Conservation (phyloP, 2,888 invertebrate genomes). For the Chymomyza amoena region DNA sequence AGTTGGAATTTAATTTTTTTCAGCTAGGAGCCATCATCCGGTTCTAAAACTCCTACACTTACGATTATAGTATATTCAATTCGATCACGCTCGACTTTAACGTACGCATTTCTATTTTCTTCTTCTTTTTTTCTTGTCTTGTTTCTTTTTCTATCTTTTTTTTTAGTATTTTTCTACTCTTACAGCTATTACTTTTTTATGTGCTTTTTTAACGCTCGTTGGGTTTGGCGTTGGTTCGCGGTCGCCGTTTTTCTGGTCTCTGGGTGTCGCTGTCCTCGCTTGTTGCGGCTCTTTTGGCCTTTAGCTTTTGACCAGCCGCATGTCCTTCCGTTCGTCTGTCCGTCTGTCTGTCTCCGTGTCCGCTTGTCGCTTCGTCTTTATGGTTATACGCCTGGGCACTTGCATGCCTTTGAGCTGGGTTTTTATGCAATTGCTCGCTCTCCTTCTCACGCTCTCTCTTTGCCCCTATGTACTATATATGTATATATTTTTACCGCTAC, state of each 20-base stretch:
- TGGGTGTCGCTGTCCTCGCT: constrained; percentile 39
- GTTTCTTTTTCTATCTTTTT: neutral
- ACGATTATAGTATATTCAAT: no score
- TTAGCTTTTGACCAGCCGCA: constrained; percentile 44
- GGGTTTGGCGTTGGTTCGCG: constrained; percentile 36
- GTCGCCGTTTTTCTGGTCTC: neutral
- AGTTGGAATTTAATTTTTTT: no score
- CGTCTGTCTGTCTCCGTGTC: neutral
- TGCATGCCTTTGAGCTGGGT: constrained; percentile 17
- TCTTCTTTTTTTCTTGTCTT: neutral
- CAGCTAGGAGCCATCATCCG: no score
- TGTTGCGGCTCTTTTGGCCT: constrained; percentile 55
- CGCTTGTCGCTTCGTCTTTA: neutral
- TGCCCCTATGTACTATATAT: no score
- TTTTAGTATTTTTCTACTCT: constrained; percentile 8
- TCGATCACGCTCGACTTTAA: neutral
- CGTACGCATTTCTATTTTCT: neutral
- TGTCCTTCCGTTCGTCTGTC: neutral
- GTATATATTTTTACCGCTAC: constrained; percentile 27
- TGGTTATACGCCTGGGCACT: neutral
- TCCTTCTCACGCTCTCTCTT: neutral
- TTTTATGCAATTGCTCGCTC: constrained; percentile 21
- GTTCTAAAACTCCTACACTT: no score
- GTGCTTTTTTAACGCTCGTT: constrained; percentile 62
- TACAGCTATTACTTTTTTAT: constrained; percentile 15